Base-by-base conservation (phyloP, 2,797 vertebrate genomes). In the Fistularia tabacaria region DNA sequence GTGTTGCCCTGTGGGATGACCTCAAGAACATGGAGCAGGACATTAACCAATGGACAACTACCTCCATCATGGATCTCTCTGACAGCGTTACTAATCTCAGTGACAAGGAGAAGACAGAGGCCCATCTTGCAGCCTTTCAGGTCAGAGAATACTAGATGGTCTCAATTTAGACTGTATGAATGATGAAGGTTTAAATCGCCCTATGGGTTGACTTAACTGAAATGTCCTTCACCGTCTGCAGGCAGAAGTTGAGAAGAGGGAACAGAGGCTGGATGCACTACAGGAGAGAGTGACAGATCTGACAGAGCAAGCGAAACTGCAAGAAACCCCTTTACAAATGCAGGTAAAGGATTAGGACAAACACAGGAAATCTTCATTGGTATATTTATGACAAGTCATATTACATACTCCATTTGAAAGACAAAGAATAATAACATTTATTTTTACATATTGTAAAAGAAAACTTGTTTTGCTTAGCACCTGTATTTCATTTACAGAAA, bases 261-360 rank as follows among this genome's bases (percentile, higher is more conserved):
- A 93, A 44, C 73, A 91, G 65, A 90, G 77, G 69, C 65, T 98
- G 70, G 92, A 96, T 58, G 80, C 83, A 13, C 85, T 98, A 72
- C 90, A 88, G 81, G 92, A 87, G 62, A 94, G 94, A 85, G 86
- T 97, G 79, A 82, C 73, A 13, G 87, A 94, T 42, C 91, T 99
- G 43, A 95, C 93, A 82, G 90, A 94, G 57, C 66, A 90, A 64
- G 89, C 88, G 1, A 91, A 89, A 59, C 90, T 88, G 71, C 92
- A 91, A 69, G 92, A 96, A 73, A 91, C 88, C 14, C 93, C 94
- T 0, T 78, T 92, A 82, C 92, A 97, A 63, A 93, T 99, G 73
- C 95, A 96, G 94, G 96, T 98, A 51, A 77, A 82, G 15, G 10
- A 1, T 8, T 8, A 58, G 49, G 36, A 57, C 6, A 52, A 36